Conservation (phyloP, 2,113 vertebrate genomes). For the Sebastes fasciatus region DNA sequence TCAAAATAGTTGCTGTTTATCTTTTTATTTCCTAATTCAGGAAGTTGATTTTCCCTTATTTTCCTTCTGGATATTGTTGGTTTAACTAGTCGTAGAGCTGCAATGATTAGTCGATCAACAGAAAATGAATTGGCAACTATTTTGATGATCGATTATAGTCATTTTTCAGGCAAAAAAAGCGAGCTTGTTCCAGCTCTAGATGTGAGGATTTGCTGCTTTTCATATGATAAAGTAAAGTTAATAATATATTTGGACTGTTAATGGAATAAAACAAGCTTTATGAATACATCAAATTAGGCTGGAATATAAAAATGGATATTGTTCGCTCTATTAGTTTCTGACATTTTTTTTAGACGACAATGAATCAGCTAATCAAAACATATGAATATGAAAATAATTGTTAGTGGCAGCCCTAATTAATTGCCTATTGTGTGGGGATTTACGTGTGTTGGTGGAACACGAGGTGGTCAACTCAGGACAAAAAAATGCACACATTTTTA, state of each 20-base stretch:
- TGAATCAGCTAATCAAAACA: constrained; percentile 11
- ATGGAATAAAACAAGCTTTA: not conserved
- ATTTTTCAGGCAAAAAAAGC: not conserved
- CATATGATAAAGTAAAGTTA: not conserved
- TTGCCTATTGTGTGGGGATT: constrained; percentile 34
- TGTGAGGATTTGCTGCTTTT: not conserved
- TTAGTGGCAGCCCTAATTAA: constrained; percentile 47
- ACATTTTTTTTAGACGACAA: not conserved
- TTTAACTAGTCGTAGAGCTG: not conserved
- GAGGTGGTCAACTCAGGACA: constrained; percentile 8
- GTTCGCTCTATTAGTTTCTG: not conserved
- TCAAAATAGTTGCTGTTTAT: constrained; percentile 2
- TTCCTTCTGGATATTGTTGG: not conserved
- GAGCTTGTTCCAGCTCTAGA: not conserved
- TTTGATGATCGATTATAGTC: not conserved
- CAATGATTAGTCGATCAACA: not conserved
- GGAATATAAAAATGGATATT: not conserved
- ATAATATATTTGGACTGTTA: not conserved
- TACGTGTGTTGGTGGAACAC: constrained; percentile 6
- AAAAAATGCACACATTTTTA: not conserved
- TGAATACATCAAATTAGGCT: not conserved
- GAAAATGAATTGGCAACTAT: not conserved
- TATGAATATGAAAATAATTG: constrained; percentile 15
- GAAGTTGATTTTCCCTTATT: not conserved
- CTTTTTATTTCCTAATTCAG: constrained; percentile 1